Evolutionary conservation across 1,140 invertebrate genomes (phyloP).

Genomic region (Pemphigus obesinymphae): DNA sequence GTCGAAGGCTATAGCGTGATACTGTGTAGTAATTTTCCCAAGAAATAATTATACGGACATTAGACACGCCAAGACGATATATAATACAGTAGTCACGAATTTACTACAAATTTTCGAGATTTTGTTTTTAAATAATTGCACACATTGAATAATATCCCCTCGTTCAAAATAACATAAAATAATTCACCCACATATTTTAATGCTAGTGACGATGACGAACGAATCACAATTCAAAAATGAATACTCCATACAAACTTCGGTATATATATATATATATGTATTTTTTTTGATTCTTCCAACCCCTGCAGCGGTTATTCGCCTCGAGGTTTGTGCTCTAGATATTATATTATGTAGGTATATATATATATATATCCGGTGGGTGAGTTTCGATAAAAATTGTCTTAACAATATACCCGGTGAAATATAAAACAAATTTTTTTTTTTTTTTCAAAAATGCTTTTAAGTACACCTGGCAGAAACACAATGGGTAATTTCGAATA

Average conservation of each 20-base stretch:
- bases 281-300: too few species aligned
- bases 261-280: too few species aligned
- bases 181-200: too few species aligned
- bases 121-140: neutral
- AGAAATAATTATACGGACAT: constrained; percentile 34
- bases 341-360: neutral
- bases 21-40: constrained; percentile 8
- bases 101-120: neutral
- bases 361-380: neutral
- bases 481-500: neutral
- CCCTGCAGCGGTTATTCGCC: too few species aligned
- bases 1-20: constrained; percentile 19
- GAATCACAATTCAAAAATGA: too few species aligned
- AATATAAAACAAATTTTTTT: neutral
- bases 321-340: too few species aligned
- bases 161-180: too few species aligned
- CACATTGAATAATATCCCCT: too few species aligned
- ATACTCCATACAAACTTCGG: too few species aligned
- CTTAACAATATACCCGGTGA: neutral
- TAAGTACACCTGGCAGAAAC: neutral
- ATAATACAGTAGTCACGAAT: constrained; percentile 29
- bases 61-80: constrained; percentile 29
- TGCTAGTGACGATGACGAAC: too few species aligned
- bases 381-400: neutral
- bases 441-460: neutral